Evolutionary conservation across 2,888 invertebrate genomes (phyloP).

Genomic region (Rhorus exstirpatorius): DNA sequence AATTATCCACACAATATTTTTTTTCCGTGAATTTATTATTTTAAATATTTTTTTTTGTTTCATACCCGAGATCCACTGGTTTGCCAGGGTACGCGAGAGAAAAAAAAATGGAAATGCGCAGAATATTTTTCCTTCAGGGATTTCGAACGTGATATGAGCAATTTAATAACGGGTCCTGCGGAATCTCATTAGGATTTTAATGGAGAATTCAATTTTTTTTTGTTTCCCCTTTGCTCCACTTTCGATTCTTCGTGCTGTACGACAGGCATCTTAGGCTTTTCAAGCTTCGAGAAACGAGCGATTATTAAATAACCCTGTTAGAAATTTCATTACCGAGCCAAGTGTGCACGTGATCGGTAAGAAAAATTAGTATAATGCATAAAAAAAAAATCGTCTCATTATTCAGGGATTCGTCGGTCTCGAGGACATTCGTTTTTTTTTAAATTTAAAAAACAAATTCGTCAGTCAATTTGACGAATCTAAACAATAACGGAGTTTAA

Average conservation of each 20-base stretch:
- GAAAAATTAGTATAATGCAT: conserved; percentile 10
- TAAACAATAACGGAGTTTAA: no score
- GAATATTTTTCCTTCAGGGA: conserved; percentile 56
- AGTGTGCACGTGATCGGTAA: conserved; percentile 27
- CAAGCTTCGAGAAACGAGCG: conserved; percentile 19
- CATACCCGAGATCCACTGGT: neutral
- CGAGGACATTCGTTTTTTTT: no score
- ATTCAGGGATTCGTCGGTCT: no score
- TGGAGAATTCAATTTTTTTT: conserved; percentile 78
- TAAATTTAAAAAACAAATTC: no score
- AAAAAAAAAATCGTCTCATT: no score
- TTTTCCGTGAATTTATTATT: neutral
- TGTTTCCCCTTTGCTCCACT: neutral
- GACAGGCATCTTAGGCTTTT: conserved; percentile 34
- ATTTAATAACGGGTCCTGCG: conserved; percentile 76
- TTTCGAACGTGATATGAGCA: conserved; percentile 72
- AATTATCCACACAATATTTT: conserved; percentile 1
- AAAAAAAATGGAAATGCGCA: conserved; percentile 46
- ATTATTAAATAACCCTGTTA: neutral
- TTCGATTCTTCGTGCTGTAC: conserved; percentile 29
- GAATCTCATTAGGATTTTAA: conserved; percentile 80
- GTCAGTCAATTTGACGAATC: no score
- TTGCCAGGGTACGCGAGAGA: conserved; percentile 2
- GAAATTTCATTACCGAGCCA: conserved; percentile 32
- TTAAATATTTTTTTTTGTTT: conserved; percentile 22